Evolutionary conservation across 2,113 vertebrate genomes (phyloP).

Genomic region (Halichoeres trimaculatus): DNA sequence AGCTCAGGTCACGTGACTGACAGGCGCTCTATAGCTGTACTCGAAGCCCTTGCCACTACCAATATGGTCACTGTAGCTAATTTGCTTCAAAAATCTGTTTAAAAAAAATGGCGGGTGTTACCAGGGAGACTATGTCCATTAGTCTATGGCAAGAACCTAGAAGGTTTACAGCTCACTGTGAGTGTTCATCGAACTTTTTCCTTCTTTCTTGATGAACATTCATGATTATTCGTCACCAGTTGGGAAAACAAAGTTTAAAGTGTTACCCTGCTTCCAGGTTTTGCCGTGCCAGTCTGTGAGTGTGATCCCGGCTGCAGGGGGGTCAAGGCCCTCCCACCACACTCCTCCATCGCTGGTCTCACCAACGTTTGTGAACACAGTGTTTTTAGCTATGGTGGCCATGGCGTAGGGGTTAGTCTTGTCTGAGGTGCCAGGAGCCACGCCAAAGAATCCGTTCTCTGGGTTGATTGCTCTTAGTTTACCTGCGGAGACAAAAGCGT

Average conservation of each 20-base stretch:
- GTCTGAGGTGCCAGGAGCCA: slow-evolving; percentile 93
- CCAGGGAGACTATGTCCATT: too few species aligned
- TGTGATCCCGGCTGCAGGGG: slow-evolving; percentile 78
- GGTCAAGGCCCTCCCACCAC: slow-evolving; percentile 95
- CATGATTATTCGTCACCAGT: too few species aligned
- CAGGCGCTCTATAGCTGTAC: too few species aligned
- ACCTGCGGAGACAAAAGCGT: slow-evolving; percentile 79
- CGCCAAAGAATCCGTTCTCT: slow-evolving; percentile 98
- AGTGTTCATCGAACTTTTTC: too few species aligned
- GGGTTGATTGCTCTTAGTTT: slow-evolving; percentile 97
- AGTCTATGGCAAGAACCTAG: too few species aligned
- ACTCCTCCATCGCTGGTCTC: slow-evolving; percentile 94
- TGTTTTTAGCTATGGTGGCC: slow-evolving; percentile 91
- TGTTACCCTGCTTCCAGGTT: slow-evolving; percentile 84
- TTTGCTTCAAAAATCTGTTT: too few species aligned
- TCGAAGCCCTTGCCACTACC: too few species aligned
- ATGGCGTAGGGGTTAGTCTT: slow-evolving; percentile 98
- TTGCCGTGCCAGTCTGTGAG: slow-evolving; percentile 95
- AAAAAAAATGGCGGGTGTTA: too few species aligned
- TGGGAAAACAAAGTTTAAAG: background rate
- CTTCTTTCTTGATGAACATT: too few species aligned
- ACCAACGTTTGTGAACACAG: slow-evolving; percentile 96
- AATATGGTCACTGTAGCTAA: too few species aligned
- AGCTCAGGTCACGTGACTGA: too few species aligned
- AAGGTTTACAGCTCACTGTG: too few species aligned